Percentiles rank a stretch among this genome's conserved stretches.
Conservation (phyloP, 2,888 invertebrate genomes). For the Diarsia mendica region DNA sequence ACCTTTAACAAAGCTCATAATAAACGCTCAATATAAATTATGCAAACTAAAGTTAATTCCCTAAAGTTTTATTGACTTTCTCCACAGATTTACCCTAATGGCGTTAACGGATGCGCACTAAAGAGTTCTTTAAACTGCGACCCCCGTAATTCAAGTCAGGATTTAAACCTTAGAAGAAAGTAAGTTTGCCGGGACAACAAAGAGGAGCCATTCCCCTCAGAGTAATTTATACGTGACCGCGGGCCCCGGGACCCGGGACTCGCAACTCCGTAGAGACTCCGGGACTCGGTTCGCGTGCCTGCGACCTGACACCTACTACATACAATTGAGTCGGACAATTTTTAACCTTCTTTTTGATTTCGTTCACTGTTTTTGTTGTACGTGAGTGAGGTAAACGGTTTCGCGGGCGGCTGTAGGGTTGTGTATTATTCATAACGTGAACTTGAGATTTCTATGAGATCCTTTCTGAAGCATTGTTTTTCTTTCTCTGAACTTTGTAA, state of each 20-base stretch:
- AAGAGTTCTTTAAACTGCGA: constrained; percentile 81
- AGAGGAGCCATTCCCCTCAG: constrained; percentile 82
- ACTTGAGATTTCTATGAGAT: constrained; percentile 6
- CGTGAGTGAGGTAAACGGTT: constrained; percentile 31
- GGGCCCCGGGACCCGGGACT: constrained; percentile 65
- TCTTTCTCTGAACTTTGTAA: background rate
- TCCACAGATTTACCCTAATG: constrained; percentile 69
- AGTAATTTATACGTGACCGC: constrained; percentile 90
- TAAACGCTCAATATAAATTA: constrained; percentile 61
- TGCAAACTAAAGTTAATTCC: constrained; percentile 70
- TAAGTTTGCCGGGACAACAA: constrained; percentile 87
- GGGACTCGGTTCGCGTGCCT: constrained; percentile 77
- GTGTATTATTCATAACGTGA: constrained; percentile 20
- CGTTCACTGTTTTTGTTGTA: constrained; percentile 64
- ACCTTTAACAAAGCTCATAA: constrained; percentile 43
- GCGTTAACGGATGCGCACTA: constrained; percentile 74
- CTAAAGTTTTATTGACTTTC: constrained; percentile 73
- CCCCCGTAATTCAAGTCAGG: constrained; percentile 87
- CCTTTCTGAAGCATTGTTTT: background rate
- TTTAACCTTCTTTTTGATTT: constrained; percentile 73
- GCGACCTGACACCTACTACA: constrained; percentile 72
- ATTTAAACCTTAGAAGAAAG: constrained; percentile 87
- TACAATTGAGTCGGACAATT: constrained; percentile 75
- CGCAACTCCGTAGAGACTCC: constrained; percentile 76
- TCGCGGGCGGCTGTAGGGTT: constrained; percentile 7